A percentile compares a stretch with the other conserved stretches of the same genome.
phyloP scores from a whole-genome alignment of 2,888 invertebrate genomes.

The Prionchulus punctatus region DNA sequence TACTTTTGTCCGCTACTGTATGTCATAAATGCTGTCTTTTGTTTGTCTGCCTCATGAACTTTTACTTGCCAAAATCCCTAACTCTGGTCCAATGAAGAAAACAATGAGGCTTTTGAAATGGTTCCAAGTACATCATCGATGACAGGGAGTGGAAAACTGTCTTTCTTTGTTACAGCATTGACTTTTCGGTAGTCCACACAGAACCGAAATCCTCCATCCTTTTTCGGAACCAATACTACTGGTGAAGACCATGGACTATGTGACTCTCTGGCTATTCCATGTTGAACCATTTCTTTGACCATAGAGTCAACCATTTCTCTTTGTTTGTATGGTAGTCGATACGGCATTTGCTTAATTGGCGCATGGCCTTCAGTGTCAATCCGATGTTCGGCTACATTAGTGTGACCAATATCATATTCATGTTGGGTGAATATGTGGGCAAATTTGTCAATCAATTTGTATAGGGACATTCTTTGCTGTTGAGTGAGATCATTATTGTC shows the following conservation, averaged over 20 bases:
- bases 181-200: not conserved
- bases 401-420: not conserved
- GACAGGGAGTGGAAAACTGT: constrained; percentile 6
- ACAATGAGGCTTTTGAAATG: constrained; percentile 7
- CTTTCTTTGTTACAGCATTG: constrained; percentile 2
- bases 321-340: not conserved
- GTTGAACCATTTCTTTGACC: not conserved
- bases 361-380: not conserved
- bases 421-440: too few relatives aligned
- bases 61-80: constrained; percentile 12
- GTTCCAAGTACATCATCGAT: constrained; percentile 6
- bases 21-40: constrained; percentile 18
- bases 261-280: not conserved
- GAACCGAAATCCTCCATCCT: constrained; percentile 12
- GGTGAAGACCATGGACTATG: constrained; percentile 3
- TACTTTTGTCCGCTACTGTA: too few relatives aligned
- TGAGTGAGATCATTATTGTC: too few relatives aligned
- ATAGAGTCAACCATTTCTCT: not conserved
- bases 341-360: not conserved
- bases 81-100: constrained; percentile 11
- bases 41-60: constrained; percentile 12
- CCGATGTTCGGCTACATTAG: not conserved
- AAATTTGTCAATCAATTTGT: too few relatives aligned
- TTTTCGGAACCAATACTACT: constrained; percentile 6
- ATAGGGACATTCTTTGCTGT: too few relatives aligned